Evolutionary conservation across 1,140 invertebrate genomes (phyloP), one percentile per base, ranked within the genome.

Genomic region (Diploscapter pachys): DNA sequence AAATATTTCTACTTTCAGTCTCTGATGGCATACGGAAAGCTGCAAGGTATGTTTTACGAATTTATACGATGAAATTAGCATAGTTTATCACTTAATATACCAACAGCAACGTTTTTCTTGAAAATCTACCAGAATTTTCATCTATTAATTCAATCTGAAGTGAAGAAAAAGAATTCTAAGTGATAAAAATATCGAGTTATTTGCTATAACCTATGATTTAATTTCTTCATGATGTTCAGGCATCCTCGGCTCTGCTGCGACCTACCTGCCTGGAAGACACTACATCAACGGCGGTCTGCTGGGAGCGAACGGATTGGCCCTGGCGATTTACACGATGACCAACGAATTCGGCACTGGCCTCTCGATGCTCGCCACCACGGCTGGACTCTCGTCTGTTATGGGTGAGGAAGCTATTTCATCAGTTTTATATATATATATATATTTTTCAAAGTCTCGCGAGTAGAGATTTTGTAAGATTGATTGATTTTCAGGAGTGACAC

Each of bases 21-120:
- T 0, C 86, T 95, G 57, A 89, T 95, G 59, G 93, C 93, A n/a
- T 95, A 93, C 87, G 93, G 92, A 72, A 95, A 95, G 88, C 89
- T 95, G 4, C 93, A 94, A 88, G 89, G 88, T 89, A 73, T 74
- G 73, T 51, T 83, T 31, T 6, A 1, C 31, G 31, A 31, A 31
- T 31, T 31, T 31, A 31, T 31, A 31, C 31, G 31, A 31, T 31
- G 31, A 31, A 31, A 31, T 31, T 31, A 31, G 31, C 31, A 31
- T 31, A 31, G 0, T 31, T 31, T 31, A 31, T 31, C 31, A 31
- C 31, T 0, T 1, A 31, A 1, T 0, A 31, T 31, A 31, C 31
- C 31, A 31, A 31, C 1, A 31, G 31, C 31, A 31, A 31, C 31
- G 31, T n/a, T 52, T 55, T 69, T 63, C 3, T 54, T 48, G 31